A percentile compares a stretch with the other conserved stretches of the same genome.
Conservation (phyloP, 2,113 vertebrate species). For the human region DNA sequence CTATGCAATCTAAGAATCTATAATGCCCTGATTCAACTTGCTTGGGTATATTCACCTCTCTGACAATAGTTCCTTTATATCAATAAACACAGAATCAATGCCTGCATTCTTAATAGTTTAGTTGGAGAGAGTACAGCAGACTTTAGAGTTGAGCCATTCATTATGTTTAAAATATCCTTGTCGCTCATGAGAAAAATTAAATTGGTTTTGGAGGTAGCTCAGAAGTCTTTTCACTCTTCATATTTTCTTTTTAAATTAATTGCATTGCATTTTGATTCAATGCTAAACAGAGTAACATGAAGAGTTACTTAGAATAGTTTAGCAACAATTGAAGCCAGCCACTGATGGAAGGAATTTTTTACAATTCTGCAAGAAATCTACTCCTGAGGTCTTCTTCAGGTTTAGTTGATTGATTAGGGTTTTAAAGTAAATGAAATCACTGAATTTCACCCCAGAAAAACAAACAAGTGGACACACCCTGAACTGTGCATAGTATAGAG, state of each 20-base stretch:
- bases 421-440: constrained; percentile 21
- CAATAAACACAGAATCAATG: background rate
- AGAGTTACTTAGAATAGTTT: constrained; percentile 1
- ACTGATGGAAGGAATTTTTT: background rate
- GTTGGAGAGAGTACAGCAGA: background rate
- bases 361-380: background rate
- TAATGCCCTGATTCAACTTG: background rate
- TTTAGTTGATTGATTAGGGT: background rate
- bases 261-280: background rate
- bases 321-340: background rate
- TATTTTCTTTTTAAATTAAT: background rate
- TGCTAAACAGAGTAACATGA: background rate
- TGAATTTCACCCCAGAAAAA: background rate
- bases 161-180: background rate
- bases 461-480: background rate
- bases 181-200: background rate
- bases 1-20: background rate
- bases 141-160: background rate
- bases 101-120: background rate
- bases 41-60: background rate
- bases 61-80: background rate
- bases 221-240: background rate
- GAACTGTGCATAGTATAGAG: background rate
- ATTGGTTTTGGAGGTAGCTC: background rate
- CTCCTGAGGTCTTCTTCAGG: background rate